Percentiles rank a stretch among this genome's conserved stretches.
phyloP scores from a whole-genome alignment of 2,888 invertebrate genomes.

The Melieria omissa region DNA sequence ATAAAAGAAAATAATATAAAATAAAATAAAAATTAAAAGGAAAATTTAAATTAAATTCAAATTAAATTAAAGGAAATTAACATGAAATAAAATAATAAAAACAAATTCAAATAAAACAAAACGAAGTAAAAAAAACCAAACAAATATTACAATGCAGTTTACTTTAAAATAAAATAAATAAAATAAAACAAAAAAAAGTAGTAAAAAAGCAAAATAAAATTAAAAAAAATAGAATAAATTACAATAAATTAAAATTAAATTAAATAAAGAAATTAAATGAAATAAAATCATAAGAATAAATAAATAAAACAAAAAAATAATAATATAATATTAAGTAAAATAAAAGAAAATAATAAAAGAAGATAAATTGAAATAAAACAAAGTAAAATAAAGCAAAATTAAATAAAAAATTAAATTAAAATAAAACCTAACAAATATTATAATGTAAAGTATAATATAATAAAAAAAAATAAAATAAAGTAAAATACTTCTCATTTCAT shows the following conservation, averaged over 20 bases:
- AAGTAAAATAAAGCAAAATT: slow-evolving; percentile 1
- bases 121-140: too few relatives aligned
- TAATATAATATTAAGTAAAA: neutral
- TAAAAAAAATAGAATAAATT: slow-evolving; percentile 1
- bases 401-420: neutral
- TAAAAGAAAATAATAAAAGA: slow-evolving; percentile 2
- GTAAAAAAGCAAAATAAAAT: neutral
- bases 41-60: neutral
- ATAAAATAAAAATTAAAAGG: slow-evolving; percentile 4
- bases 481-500: too few relatives aligned
- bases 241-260: neutral
- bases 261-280: too few relatives aligned
- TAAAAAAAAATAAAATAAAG: neutral
- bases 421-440: neutral
- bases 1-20: slow-evolving; percentile 1
- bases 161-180: neutral
- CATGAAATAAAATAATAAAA: neutral
- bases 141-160: too few relatives aligned
- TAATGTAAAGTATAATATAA: slow-evolving; percentile 1
- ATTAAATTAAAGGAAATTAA: neutral
- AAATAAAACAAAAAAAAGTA: slow-evolving; percentile 17
- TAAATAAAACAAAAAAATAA: neutral
- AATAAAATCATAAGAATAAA: neutral
- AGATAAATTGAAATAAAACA: slow-evolving; percentile 1
- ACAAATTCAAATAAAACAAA: neutral